These are phyloP conservation scores for Limnephilus marmoratus DNA, from an alignment of 2,888 invertebrate species.

Conservation along the genomic window DNA sequence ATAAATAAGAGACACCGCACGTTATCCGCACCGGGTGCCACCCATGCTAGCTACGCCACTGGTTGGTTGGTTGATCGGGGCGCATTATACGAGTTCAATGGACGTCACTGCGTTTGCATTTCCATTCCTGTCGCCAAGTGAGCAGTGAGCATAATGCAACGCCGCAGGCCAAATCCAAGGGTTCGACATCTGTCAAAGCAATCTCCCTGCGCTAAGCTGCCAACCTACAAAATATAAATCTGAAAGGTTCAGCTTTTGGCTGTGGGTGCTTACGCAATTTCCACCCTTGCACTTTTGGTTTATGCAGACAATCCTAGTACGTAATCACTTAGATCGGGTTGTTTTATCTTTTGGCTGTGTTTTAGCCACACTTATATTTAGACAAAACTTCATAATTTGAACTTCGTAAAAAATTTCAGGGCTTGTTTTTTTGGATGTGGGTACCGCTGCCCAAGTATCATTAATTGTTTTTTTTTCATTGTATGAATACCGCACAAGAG, in stretches of 20 bases:
- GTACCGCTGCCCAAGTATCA: no score
- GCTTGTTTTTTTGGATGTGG: no score
- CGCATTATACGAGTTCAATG: slow-evolving; percentile 38
- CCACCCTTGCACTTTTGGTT: not conserved
- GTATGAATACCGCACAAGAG: no score
- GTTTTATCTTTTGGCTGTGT: not conserved
- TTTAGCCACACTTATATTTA: no score
- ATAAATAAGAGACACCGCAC: no score
- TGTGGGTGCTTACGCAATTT: not conserved
- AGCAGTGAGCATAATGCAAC: slow-evolving; percentile 36
- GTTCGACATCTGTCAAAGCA: slow-evolving; percentile 28
- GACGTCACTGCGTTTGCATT: slow-evolving; percentile 15
- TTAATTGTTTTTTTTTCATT: no score
- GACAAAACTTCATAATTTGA: no score
- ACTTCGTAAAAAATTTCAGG: no score
- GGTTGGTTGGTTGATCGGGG: not conserved
- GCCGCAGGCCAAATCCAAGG: not conserved
- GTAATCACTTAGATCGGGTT: not conserved
- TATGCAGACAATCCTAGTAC: not conserved
- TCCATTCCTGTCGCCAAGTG: slow-evolving; percentile 28
- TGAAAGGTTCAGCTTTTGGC: not conserved
- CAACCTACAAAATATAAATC: not conserved
- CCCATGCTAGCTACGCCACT: no score
- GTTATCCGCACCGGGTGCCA: no score
- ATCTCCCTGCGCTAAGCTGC: slow-evolving; percentile 11